Base-by-base conservation (phyloP, 2,888 invertebrate genomes). In the Sialis fuliginosa region DNA sequence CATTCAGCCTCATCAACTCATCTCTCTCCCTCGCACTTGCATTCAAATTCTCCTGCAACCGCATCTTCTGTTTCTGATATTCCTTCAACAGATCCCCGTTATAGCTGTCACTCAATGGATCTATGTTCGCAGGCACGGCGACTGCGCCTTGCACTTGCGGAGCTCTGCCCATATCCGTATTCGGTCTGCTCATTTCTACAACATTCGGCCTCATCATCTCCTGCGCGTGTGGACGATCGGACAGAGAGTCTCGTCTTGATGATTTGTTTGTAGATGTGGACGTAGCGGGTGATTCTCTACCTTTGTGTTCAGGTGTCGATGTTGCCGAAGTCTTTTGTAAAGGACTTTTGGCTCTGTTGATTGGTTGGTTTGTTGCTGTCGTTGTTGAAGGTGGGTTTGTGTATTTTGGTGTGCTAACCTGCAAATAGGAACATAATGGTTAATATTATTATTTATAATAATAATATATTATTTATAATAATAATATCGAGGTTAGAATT, bases 11-110 rank as follows among this genome's bases (percentile, higher is more conserved):
- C 45, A 72, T 59, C 40, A 73, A 59, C 53, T 74, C 73, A 51
- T 73, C 73, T 46, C 72, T 57, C 55, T 74, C 71, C 48, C 63
- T 63, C 52, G 72, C 73, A 52, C 71, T 66, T 39, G 67, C 58
- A 32, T 68, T 69, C 52, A 75, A 60, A 33, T 73, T 69, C 53
- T 75, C 74, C 56, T 75, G 74, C 48, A 74, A 60, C 51, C 77
- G 74, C 60, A 81, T 80, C 58, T 82, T 83, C 57, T 82, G 80
- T 54, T 79, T 76, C 62, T 87, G 86, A 60, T 82, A 88, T 60
- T 87, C 85, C 58, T 81, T 83, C 55, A 84, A 73, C 48, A 87
- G 64, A 58, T 87, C 86, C 43, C 83, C 75, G 58, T 67, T 70
- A 56, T 66, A 72, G 50, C 70, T 71, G 47, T 68, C 68, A 49